phyloP scores from a whole-genome alignment of 2,113 vertebrate species.

The Triplophysa tibetana region DNA sequence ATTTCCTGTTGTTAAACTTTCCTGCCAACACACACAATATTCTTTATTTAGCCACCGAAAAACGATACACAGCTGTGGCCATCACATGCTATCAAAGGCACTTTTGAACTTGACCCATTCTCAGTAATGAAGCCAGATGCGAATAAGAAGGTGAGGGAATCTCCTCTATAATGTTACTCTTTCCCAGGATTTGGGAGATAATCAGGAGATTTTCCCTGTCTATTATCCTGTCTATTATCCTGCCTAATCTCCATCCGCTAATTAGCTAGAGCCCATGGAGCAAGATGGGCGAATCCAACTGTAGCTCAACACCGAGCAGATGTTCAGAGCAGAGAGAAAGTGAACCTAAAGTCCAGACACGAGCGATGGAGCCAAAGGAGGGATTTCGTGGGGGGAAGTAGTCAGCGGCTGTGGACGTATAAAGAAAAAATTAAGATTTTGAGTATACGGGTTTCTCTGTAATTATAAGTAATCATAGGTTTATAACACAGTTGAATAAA shows the following conservation, averaged over 20 bases:
- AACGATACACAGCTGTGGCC: neutral
- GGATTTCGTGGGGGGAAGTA: neutral
- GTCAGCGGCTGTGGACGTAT: neutral
- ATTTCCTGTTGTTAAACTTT: conserved; percentile 35
- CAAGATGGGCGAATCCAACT: conserved; percentile 30
- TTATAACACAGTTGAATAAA: no score
- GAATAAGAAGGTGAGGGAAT: conserved; percentile 50
- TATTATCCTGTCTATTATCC: conserved; percentile 52
- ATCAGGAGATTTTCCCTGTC: conserved; percentile 51
- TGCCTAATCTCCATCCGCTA: conserved; percentile 54
- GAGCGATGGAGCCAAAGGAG: conserved; percentile 34
- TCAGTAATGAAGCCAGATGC: conserved; percentile 51
- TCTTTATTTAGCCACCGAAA: conserved; percentile 49
- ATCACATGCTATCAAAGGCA: conserved; percentile 42
- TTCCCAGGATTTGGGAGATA: conserved; percentile 51
- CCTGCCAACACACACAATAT: neutral
- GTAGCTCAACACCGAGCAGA: conserved; percentile 32
- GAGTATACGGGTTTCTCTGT: no score
- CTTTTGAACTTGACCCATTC: conserved; percentile 23
- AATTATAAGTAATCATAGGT: no score
- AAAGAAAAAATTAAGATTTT: no score
- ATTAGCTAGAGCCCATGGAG: conserved; percentile 48
- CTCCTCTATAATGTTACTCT: conserved; percentile 38
- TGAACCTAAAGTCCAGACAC: conserved; percentile 26
- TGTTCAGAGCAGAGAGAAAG: conserved; percentile 18